Base-by-base conservation (phyloP, 1,140 invertebrate species). In the Apis laboriosa region DNA sequence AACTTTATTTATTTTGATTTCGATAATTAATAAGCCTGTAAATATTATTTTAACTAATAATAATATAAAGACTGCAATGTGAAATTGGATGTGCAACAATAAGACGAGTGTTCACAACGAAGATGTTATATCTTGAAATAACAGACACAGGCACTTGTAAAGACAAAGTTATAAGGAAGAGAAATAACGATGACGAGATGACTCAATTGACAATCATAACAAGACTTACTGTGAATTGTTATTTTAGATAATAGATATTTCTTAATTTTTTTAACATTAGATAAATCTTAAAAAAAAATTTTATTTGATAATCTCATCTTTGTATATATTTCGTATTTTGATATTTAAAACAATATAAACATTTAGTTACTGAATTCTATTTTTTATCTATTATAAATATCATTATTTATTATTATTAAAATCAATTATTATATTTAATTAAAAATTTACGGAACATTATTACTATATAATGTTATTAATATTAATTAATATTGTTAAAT, bases 71-170 rank as follows among this genome's bases (percentile, higher is more conserved):
- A 28, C 12, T 11, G 13, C 9, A 24, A 63, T n/a, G 13, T 28
- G 15, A 4, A 63, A 28, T n/a, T 24, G 24, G 7, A 28, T 28
- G 24, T 63, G 24, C 61, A 63, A 28, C 8, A 63, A 3, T 1
- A 43, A 61, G 15, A 75, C 17, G 55, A 43, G 21, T 17, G n/a
- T 43, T 43, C n/a, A 49, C 21, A 28, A 75, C 19, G 73, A 75
- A 75, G 63, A 75, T 64, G 49, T 74, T 74, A 17, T 63, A 63
- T 24, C 43, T 28, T 63, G 9, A 49, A 51, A 75, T 75, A 75
- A 63, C 60, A 75, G 60, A 53, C 60, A 60, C 17, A 34, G 12
- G 34, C 8, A 21, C 13, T 11, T 43, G n/a, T 49, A 43, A 5
- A 74, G n/a, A 74, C 2, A 9, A 21, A 28, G 58, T 21, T n/a